These are phyloP conservation scores for Aphrophora alni DNA, from an alignment of 2,888 invertebrate genomes.

Conservation along the genomic window DNA sequence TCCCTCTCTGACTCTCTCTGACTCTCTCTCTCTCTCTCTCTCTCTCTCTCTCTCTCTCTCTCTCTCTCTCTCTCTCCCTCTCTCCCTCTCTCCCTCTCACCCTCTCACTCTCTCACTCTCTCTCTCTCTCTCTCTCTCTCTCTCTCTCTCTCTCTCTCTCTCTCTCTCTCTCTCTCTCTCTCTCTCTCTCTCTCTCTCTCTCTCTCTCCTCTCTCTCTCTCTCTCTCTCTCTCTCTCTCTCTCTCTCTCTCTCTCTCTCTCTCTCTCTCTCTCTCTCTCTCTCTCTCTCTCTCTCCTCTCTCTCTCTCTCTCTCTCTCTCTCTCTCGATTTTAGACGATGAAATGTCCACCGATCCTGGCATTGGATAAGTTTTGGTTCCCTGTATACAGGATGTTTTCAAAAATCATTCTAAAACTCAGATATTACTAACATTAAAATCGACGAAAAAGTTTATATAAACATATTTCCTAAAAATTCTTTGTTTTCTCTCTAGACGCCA, in stretches of 20 bases:
- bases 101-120: background rate
- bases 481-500: no score
- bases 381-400: no score
- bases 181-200: constrained; percentile 17
- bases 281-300: constrained; percentile 11
- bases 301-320: constrained; percentile 13
- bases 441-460: no score
- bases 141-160: constrained; percentile 13
- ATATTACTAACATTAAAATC: no score
- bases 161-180: constrained; percentile 17
- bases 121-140: constrained; percentile 13
- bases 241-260: constrained; percentile 17
- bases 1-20: background rate
- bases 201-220: constrained; percentile 17
- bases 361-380: no score
- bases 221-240: constrained; percentile 8
- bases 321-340: no score
- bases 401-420: no score
- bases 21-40: constrained; percentile 10
- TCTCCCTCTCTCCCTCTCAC: constrained; percentile 7
- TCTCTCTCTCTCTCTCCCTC: constrained; percentile 10
- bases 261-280: constrained; percentile 16
- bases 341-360: no score
- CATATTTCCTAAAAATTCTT: no score
- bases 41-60: constrained; percentile 13